Evolutionary conservation across 2,113 vertebrate genomes (phyloP).

Genomic region (Spheniscus mendiculus): DNA sequence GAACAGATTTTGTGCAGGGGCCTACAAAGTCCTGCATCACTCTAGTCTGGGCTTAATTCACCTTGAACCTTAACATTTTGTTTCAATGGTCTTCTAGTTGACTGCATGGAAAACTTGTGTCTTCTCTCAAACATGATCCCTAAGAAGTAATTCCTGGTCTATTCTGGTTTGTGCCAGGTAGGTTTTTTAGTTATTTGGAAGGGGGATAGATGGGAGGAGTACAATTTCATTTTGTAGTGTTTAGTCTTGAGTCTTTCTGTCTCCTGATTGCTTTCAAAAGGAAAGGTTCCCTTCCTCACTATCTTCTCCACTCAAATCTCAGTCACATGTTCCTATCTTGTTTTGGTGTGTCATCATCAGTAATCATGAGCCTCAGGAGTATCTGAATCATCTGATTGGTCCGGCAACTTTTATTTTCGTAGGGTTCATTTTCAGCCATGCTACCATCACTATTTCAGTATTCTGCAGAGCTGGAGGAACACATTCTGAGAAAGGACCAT

Average conservation of each 20-base stretch:
- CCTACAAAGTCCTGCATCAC: background rate
- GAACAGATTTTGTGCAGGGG: rapidly evolving
- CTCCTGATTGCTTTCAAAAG: background rate
- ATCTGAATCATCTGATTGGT: background rate
- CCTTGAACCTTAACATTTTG: background rate
- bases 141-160: background rate
- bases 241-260: background rate
- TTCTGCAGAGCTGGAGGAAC: background rate
- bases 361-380: background rate
- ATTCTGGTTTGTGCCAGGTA: background rate
- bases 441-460: background rate
- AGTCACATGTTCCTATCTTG: background rate
- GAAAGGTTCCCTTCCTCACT: background rate
- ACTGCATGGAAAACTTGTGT: background rate
- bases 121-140: background rate
- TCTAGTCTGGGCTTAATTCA: background rate
- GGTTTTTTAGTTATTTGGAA: background rate
- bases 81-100: background rate
- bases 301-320: background rate
- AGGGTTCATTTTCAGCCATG: background rate
- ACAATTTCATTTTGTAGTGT: background rate
- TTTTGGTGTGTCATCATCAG: background rate
- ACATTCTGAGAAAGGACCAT: background rate
- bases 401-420: background rate
- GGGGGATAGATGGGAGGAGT: background rate